These are phyloP conservation scores for Papilio demoleus DNA, from an alignment of 2,888 invertebrate genomes.

Conservation along the genomic window DNA sequence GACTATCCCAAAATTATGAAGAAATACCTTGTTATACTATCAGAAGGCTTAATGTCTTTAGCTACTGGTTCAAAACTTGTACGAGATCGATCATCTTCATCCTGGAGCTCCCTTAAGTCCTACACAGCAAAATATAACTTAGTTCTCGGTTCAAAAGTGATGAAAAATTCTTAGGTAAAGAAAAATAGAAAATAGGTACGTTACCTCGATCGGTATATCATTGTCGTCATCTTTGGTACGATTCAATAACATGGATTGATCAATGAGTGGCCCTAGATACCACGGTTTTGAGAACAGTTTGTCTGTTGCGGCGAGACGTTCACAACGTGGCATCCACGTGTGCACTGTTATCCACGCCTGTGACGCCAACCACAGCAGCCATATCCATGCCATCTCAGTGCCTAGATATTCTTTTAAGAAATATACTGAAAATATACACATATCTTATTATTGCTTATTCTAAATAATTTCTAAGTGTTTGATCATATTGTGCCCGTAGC, in stretches of 20 bases:
- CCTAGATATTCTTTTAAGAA: slow-evolving; percentile 81
- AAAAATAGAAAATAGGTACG: no score
- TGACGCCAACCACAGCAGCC: slow-evolving; percentile 91
- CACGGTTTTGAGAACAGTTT: slow-evolving; percentile 92
- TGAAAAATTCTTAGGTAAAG: no score
- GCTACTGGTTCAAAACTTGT: slow-evolving; percentile 63
- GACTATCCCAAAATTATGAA: no score
- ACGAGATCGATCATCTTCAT: slow-evolving; percentile 56
- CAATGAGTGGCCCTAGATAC: slow-evolving; percentile 92
- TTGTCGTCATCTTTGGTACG: slow-evolving; percentile 87
- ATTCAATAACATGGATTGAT: slow-evolving; percentile 93
- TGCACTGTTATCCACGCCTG: slow-evolving; percentile 95
- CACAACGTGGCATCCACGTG: slow-evolving; percentile 92
- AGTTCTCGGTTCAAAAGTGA: no score
- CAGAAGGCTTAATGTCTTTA: slow-evolving; percentile 87
- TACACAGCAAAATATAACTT: slow-evolving; percentile 45
- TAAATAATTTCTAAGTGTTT: no score
- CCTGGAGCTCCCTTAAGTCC: slow-evolving; percentile 58
- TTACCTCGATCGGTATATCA: slow-evolving; percentile 77
- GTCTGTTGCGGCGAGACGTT: slow-evolving; percentile 92
- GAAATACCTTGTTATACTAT: slow-evolving; percentile 88
- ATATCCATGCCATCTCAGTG: slow-evolving; percentile 88
- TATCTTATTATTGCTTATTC: no score
- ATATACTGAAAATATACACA: slow-evolving; percentile 60
- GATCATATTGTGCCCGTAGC: no score